phyloP scores from a whole-genome alignment of 2,797 vertebrate genomes.

The Squalus acanthias region DNA sequence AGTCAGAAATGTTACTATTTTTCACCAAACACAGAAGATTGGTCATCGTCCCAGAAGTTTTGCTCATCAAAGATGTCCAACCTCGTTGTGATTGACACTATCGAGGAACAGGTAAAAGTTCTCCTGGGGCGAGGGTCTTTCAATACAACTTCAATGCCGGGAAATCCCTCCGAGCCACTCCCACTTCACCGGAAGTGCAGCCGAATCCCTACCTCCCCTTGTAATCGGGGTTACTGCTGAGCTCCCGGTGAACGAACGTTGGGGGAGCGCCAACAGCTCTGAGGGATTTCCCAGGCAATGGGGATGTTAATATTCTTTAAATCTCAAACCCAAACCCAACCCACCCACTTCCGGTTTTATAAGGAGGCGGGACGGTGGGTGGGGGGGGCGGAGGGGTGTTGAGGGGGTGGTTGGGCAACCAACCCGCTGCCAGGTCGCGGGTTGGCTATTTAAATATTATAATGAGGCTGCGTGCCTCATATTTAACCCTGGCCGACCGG shows the following conservation, averaged over 20 bases:
- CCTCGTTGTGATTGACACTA: neutral
- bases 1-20: neutral
- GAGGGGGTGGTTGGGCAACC: too few species aligned
- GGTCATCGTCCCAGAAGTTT: neutral
- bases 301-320: too few species aligned
- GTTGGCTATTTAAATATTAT: too few species aligned
- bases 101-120: neutral
- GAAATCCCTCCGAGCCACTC: neutral
- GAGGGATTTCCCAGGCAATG: neutral
- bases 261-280: fast-evolving
- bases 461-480: too few species aligned
- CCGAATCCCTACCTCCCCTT: neutral
- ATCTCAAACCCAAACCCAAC: too few species aligned
- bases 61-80: neutral
- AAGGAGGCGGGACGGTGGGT: too few species aligned
- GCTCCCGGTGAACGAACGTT: too few species aligned
- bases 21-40: neutral
- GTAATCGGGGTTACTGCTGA: neutral
- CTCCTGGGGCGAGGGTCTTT: neutral
- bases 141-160: neutral
- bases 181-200: neutral
- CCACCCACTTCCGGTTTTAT: too few species aligned
- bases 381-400: too few species aligned
- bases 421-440: too few species aligned
- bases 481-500: too few species aligned